These are phyloP conservation scores for Conger conger DNA, from an alignment of 2,113 vertebrate species.

Conservation along the genomic window DNA sequence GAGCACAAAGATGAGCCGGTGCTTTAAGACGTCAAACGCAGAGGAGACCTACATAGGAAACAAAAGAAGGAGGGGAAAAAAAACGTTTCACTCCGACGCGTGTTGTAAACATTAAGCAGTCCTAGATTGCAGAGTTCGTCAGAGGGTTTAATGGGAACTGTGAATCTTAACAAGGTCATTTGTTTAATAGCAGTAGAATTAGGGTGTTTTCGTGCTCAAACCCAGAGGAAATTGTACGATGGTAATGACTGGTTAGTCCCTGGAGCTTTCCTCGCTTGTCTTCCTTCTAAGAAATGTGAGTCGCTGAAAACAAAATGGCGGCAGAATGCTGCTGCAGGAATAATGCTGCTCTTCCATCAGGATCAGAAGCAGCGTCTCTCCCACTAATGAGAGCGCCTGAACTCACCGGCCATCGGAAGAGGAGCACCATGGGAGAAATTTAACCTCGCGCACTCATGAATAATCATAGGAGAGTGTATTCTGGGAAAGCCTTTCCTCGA, in stretches of 20 bases:
- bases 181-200: neutral
- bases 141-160: neutral
- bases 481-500: too few species aligned
- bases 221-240: neutral
- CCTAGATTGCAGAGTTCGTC: neutral
- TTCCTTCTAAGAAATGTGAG: neutral
- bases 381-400: too few species aligned
- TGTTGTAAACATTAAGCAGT: neutral
- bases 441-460: too few species aligned
- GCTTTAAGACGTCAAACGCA: neutral
- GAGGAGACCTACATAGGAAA: constrained; percentile 5
- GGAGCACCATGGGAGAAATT: too few species aligned
- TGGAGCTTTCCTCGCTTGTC: neutral
- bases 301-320: neutral
- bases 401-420: too few species aligned
- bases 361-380: too few species aligned
- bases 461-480: too few species aligned
- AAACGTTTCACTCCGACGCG: neutral
- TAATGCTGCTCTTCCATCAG: too few species aligned
- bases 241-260: neutral
- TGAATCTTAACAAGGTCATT: constrained; percentile 2
- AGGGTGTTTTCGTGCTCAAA: neutral
- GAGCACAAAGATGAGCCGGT: neutral
- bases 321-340: neutral
- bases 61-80: neutral